Conservation (phyloP, 2,888 invertebrate species). For the Hypena proboscidalis region DNA sequence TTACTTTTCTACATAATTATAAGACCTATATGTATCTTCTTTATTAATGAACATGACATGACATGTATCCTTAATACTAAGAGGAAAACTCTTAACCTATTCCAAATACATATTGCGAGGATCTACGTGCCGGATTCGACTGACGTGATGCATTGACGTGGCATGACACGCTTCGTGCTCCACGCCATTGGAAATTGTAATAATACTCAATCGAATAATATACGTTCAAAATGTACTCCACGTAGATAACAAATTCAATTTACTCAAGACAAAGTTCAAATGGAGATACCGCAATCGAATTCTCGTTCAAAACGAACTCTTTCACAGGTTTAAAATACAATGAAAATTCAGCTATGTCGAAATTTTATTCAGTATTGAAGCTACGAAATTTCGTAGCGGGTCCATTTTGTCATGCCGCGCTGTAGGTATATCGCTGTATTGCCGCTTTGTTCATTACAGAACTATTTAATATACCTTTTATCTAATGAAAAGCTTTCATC, state of each 20-base stretch:
- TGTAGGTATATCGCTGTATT: too few species aligned
- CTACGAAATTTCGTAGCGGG: too few species aligned
- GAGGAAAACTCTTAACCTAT: neutral
- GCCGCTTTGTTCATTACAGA: neutral
- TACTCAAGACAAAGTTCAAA: constrained; percentile 39
- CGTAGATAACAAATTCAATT: constrained; percentile 46
- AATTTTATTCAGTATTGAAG: neutral
- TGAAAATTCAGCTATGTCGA: constrained; percentile 8
- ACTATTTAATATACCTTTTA: constrained; percentile 3
- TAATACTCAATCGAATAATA: constrained; percentile 41
- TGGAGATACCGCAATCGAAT: constrained; percentile 36
- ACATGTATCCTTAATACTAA: too few species aligned
- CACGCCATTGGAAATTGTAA: constrained; percentile 38
- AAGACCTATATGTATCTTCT: too few species aligned
- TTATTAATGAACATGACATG: too few species aligned
- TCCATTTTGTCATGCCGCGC: too few species aligned
- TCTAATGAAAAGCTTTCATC: constrained; percentile 9
- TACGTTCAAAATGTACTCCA: constrained; percentile 28
- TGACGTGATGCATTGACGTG: constrained; percentile 42
- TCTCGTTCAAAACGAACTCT: constrained; percentile 32
- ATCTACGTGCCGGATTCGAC: constrained; percentile 33
- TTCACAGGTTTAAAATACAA: constrained; percentile 17
- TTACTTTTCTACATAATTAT: too few species aligned
- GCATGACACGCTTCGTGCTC: constrained; percentile 35
- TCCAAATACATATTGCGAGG: neutral